These are phyloP conservation scores for Diglossa cyanea DNA, from an alignment of 2,797 vertebrate genomes.

Conservation along the genomic window DNA sequence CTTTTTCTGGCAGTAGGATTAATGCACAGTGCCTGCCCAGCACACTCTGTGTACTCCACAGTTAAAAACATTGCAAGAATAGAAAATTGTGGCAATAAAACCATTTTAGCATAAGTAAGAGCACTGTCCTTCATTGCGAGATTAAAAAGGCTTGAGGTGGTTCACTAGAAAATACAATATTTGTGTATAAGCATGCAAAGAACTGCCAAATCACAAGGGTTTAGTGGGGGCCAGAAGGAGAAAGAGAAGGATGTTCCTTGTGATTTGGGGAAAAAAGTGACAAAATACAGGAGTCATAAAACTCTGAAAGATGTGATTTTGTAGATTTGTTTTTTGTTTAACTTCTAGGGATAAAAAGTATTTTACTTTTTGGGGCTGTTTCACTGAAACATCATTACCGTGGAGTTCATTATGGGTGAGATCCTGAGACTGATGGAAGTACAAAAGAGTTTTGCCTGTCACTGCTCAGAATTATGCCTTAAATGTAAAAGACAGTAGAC, in stretches of 20 bases:
- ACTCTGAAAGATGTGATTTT: not conserved
- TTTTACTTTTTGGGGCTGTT: not conserved
- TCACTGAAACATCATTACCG: fast-evolving
- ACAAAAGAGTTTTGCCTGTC: not conserved
- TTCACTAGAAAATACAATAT: not conserved
- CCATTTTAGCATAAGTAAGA: not conserved
- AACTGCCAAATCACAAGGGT: not conserved
- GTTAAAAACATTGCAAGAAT: not conserved
- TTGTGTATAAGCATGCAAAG: not conserved
- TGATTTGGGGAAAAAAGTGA: not conserved
- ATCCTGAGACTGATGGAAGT: not conserved
- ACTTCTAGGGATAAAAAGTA: not conserved
- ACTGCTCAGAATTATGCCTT: not conserved
- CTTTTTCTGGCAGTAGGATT: not conserved
- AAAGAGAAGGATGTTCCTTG: not conserved
- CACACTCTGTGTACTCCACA: not conserved
- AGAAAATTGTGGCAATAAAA: not conserved
- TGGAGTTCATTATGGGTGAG: not conserved
- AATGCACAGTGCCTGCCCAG: not conserved
- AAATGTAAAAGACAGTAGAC: not conserved
- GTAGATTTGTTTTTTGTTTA: not conserved
- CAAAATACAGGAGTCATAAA: not conserved
- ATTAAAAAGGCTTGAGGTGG: not conserved
- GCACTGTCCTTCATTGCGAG: not conserved
- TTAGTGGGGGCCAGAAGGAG: not conserved